Evolutionary conservation across 2,113 vertebrate genomes (phyloP), one percentile per base, ranked within the genome.

Genomic region (Hyperoodon ampullatus): DNA sequence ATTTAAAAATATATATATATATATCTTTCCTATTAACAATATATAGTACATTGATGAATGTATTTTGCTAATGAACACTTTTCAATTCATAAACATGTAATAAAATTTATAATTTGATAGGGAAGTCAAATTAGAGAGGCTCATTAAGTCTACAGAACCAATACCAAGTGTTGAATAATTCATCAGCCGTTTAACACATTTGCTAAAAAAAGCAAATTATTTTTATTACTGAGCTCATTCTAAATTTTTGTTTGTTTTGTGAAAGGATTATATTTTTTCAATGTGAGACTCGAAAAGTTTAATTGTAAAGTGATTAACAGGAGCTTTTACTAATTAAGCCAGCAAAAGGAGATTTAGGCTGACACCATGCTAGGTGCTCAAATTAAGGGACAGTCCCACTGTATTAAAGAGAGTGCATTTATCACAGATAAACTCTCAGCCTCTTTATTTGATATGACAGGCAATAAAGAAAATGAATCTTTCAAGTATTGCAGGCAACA

Each of bases 261-360:
- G 68, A 96, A 97, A 78, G 81, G 70, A 97, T 97, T 97, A 84
- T 94, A 74, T 90, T 92, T 95, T 97, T 98, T 88, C 90, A 84
- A 13, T 81, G 78, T 61, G 80, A 98, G 88, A 80, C 96, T 98
- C 66, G 88, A 97, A 96, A 98, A 98, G 93, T 98, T 98, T 98
- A 99, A 98, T 98, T 97, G 97, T 88, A 98, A 99, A 98, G 95
- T 98, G 97, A 98, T 98, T 98, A 98, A 98, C 96, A 96, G 86
- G 74, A 98, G 74, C 53, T 98, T 96, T 93, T 97, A 94, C 85
- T 99, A 99, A 99, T 98, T 98, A 98, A 98, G 98, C 98, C 97
- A 98, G 95, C 83, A 97, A 92, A 98, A 98, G 96, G 94, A 98
- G 88, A 92, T 82, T 98, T 97, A 98, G 95, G 61, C 88, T 98